phyloP scores from a whole-genome alignment of 2,888 invertebrate genomes.

The Dasysyrphus tricinctus region DNA sequence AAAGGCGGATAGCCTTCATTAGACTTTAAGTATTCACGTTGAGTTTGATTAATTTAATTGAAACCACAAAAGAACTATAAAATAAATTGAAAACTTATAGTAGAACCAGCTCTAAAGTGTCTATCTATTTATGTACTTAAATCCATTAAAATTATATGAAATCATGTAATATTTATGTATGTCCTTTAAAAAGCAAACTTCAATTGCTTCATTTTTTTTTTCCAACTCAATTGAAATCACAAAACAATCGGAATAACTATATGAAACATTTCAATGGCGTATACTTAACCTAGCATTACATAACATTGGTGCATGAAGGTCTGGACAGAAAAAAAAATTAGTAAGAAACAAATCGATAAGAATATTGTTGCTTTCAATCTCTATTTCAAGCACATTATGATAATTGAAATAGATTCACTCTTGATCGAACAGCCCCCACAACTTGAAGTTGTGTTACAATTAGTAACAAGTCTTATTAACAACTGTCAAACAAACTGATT shows the following conservation, averaged over 20 bases:
- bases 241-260: conserved; percentile 54
- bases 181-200: conserved; percentile 59
- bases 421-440: background rate
- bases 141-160: background rate
- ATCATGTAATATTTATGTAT: background rate
- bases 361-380: conserved; percentile 20
- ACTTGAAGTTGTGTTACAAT: conserved; percentile 24
- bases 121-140: background rate
- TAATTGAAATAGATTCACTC: conserved; percentile 42
- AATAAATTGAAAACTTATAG: background rate
- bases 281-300: conserved; percentile 23
- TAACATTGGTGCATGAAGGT: conserved; percentile 44
- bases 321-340: conserved; percentile 4
- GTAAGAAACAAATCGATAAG: conserved; percentile 36
- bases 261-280: conserved; percentile 57
- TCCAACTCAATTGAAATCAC: conserved; percentile 34
- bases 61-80: conserved; percentile 26
- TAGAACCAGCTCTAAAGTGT: background rate
- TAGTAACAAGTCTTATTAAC: conserved; percentile 7
- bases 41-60: conserved; percentile 6
- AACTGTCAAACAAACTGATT: conserved; percentile 5
- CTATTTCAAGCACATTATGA: conserved; percentile 39
- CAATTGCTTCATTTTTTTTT: conserved; percentile 33
- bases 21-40: background rate
- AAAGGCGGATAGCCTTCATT: conserved; percentile 12